Base-by-base conservation (phyloP, 2,888 invertebrate species). In the Silvanus unidentatus region DNA sequence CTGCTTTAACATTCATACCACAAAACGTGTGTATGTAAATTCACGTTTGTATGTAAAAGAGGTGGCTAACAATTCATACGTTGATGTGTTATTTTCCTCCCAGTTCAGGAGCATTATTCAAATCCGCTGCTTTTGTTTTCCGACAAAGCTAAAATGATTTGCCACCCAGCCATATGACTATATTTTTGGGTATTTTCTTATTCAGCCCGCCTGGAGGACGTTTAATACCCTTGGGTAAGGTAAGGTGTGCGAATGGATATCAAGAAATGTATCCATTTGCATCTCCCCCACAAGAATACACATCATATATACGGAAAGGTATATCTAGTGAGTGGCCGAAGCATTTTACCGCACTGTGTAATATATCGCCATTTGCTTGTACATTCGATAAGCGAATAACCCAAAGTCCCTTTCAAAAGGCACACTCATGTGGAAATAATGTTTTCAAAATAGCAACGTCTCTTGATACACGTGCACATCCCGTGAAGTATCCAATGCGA, bases 371-470 rank as follows among this genome's bases (percentile, higher is more conserved):
- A 22, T 22, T 5, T 22, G 8, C 22, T 5, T 22, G 8, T 22
- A 22, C 8, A 37, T 63, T 64, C 62, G 66, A 64, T 65, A 65
- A 66, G 63, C 62, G 59, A 57, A 58, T 52, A 57, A 55, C 50
- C 59, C 48, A 51, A 52, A 22, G 22, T 22, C 52, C 53, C 59
- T 60, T 59, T 65, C 58, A 66, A 65, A 66, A 60, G 65, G 55
- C 54, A 60, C 62, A 59, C 58, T 59, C 65, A 59, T 59, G 66
- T 58, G 65, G 67, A 67, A 67, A 60, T 65, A 67, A 66, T 63
- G 63, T 60, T 63, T 62, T 60, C 61, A 66, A 66, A 68, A 67
- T 64, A 63, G 63, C 62, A 59, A 50, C 16, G 15, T 37, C 37
- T 37, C 37, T 15, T 37, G 3, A 22, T 8, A 22, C 3, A 22